These are phyloP conservation scores for Hippasteria phrygiana DNA, from an alignment of 53 echinoderm and acorn worm genomes.

Conservation along the genomic window DNA sequence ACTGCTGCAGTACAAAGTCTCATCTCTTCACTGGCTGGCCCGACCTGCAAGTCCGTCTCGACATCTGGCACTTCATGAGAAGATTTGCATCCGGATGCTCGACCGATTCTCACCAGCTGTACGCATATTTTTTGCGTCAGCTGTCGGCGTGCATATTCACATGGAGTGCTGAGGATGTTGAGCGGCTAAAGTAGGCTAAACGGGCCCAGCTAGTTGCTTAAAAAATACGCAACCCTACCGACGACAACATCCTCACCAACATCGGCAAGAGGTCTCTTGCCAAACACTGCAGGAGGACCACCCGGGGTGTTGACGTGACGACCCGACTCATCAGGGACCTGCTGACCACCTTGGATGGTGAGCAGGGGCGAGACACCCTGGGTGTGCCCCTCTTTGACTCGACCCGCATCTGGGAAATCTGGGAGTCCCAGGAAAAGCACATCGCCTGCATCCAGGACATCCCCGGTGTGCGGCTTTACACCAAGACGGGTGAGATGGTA, in stretches of 20 bases:
- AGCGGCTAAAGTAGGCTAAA: too few species aligned
- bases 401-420: slow-evolving; percentile 70
- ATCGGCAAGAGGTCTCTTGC: neutral
- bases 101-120: slow-evolving; percentile 72
- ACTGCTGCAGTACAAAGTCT: slow-evolving; percentile 71
- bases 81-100: slow-evolving; percentile 78
- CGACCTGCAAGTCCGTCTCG: slow-evolving; percentile 62
- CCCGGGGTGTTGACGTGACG: too few species aligned
- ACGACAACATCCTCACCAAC: too few species aligned
- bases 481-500: slow-evolving; percentile 55
- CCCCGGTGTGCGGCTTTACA: slow-evolving; percentile 67
- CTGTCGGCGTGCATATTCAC: slow-evolving; percentile 68
- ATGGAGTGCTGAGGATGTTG: too few species aligned
- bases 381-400: slow-evolving; percentile 83
- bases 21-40: slow-evolving; percentile 70
- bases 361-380: slow-evolving; percentile 70
- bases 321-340: slow-evolving; percentile 67
- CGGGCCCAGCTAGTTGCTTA: too few species aligned
- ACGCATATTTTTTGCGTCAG: slow-evolving; percentile 59
- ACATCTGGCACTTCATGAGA: too few species aligned
- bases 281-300: too few species aligned
- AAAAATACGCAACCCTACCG: too few species aligned
- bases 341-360: slow-evolving; percentile 54
- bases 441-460: slow-evolving; percentile 79
- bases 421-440: slow-evolving; percentile 72